These are phyloP conservation scores for Papilio helenus DNA, from an alignment of 1,140 invertebrate genomes.

Conservation along the genomic window DNA sequence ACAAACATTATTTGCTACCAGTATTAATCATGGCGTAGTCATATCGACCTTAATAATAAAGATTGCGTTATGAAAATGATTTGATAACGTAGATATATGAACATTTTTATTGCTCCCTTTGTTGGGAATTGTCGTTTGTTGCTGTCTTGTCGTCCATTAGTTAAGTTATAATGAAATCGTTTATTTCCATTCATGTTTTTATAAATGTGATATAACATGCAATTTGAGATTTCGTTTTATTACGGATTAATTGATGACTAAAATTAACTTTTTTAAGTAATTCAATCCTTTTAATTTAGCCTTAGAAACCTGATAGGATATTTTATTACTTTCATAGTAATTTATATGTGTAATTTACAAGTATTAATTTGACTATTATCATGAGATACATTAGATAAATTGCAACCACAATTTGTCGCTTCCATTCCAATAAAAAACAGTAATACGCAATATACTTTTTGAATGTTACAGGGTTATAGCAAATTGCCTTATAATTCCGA, in stretches of 20 bases:
- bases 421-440: conserved; percentile 2
- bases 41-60: conserved; percentile 36
- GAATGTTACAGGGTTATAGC: conserved; percentile 12
- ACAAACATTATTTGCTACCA: too few species aligned
- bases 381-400: not conserved
- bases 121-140: not conserved
- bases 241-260: too few species aligned
- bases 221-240: not conserved
- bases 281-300: too few species aligned
- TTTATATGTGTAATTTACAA: not conserved
- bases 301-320: too few species aligned
- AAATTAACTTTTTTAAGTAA: too few species aligned
- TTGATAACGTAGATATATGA: conserved; percentile 33
- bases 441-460: conserved; percentile 17
- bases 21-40: too few species aligned
- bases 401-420: not conserved
- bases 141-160: not conserved
- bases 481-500: conserved; percentile 33
- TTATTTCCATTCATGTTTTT: not conserved
- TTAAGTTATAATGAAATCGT: not conserved
- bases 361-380: not conserved
- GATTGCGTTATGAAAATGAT: conserved; percentile 37
- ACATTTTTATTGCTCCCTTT: conserved; percentile 11
- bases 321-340: not conserved
- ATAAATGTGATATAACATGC: not conserved